phyloP scores from a whole-genome alignment of 2,797 vertebrate species.

The Ptychadena robeensis region DNA sequence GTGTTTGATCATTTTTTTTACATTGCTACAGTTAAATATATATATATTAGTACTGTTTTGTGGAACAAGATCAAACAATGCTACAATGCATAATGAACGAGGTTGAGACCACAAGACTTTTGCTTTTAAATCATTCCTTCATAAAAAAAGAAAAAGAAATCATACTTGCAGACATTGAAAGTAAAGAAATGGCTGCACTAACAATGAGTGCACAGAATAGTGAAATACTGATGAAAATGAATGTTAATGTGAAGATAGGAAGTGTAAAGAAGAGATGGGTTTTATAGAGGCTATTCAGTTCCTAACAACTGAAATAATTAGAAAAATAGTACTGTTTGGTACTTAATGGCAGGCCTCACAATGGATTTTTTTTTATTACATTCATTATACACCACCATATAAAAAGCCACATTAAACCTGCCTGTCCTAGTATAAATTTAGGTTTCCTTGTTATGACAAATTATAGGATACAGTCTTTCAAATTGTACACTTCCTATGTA shows the following conservation, averaged over 20 bases:
- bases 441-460: not conserved
- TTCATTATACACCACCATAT: not conserved
- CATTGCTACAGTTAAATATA: no score
- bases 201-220: constrained; percentile 37
- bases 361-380: constrained; percentile 27
- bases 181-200: constrained; percentile 17
- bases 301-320: constrained; percentile 42
- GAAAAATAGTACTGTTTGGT: constrained; percentile 33
- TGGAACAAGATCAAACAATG: no score
- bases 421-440: not conserved
- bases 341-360: constrained; percentile 17
- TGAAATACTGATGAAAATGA: constrained; percentile 30
- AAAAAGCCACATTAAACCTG: not conserved
- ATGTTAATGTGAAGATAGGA: constrained; percentile 23
- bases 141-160: constrained; percentile 11
- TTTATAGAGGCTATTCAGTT: constrained; percentile 38
- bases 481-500: not conserved
- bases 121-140: constrained; percentile 32
- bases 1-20: no score
- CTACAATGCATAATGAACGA: constrained; percentile 29
- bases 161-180: constrained; percentile 17
- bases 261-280: constrained; percentile 1
- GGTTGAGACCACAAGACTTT: constrained; percentile 12
- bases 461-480: not conserved
- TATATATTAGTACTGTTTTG: no score